Conservation (phyloP, 1,140 invertebrate genomes). For the Mamestra configurata region DNA sequence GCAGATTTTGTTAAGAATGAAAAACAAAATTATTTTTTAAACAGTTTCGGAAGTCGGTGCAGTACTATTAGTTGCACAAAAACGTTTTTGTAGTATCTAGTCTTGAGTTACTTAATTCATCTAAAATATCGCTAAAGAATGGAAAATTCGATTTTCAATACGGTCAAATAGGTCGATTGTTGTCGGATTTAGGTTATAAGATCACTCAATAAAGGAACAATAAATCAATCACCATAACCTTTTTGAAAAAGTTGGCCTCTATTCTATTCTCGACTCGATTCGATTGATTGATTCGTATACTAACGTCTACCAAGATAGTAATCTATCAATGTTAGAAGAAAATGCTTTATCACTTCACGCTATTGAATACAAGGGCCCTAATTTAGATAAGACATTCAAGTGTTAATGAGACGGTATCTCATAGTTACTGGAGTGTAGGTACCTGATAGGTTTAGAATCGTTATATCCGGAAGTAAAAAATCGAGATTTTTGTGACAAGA, state of each 20-base stretch:
- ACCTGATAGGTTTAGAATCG: too few relatives aligned
- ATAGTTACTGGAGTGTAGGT: too few relatives aligned
- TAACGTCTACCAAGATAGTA: conserved; percentile 31
- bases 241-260: conserved; percentile 33
- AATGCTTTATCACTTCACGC: conserved; percentile 22
- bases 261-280: conserved; percentile 24
- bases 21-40: too few relatives aligned
- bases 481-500: too few relatives aligned
- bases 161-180: background rate
- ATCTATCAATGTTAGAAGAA: conserved; percentile 24
- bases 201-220: conserved; percentile 9
- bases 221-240: conserved; percentile 40
- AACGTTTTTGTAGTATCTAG: too few relatives aligned
- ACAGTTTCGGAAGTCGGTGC: too few relatives aligned
- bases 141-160: background rate
- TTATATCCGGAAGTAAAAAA: too few relatives aligned
- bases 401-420: too few relatives aligned
- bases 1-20: too few relatives aligned
- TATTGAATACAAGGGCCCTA: background rate
- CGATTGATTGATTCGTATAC: conserved; percentile 36
- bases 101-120: too few relatives aligned
- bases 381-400: background rate
- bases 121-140: too few relatives aligned
- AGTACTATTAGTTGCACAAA: too few relatives aligned
- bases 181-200: conserved; percentile 8